These are phyloP conservation scores for Bombus breviceps DNA, from an alignment of 1,140 invertebrate species.

Conservation along the genomic window DNA sequence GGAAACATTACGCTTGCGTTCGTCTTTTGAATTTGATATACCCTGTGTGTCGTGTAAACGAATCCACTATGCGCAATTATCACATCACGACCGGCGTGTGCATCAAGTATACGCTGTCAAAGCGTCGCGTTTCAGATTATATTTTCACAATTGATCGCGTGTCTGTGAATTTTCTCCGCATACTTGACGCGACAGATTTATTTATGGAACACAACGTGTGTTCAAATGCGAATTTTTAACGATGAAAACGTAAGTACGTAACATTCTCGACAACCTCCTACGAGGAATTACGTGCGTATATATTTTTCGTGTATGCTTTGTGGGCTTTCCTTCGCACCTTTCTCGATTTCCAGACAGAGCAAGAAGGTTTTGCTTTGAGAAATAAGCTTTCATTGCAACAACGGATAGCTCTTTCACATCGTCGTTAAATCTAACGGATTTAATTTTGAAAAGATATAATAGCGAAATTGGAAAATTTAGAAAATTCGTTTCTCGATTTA, in stretches of 20 bases:
- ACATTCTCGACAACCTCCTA: neutral
- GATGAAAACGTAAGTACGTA: neutral
- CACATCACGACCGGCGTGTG: neutral
- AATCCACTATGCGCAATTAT: slow-evolving; percentile 21
- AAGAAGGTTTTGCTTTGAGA: too few species aligned
- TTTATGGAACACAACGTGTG: too few species aligned
- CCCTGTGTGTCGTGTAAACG: neutral
- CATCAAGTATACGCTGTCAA: slow-evolving; percentile 1
- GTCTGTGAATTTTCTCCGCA: neutral
- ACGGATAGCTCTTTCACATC: too few species aligned
- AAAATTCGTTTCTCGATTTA: too few species aligned
- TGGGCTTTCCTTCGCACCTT: neutral
- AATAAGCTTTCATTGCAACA: neutral
- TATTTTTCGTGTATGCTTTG: neutral
- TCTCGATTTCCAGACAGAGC: neutral
- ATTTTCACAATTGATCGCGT: slow-evolving; percentile 26
- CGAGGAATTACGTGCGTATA: neutral
- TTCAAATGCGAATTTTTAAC: neutral
- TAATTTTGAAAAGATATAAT: too few species aligned
- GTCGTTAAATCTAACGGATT: too few species aligned
- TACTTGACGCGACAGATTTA: neutral
- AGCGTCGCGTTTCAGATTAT: slow-evolving; percentile 8
- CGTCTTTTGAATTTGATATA: neutral
- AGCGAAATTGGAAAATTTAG: too few species aligned
- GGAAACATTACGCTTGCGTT: neutral